phyloP scores from a whole-genome alignment of 2,888 invertebrate species.

The Cordilura impudica region DNA sequence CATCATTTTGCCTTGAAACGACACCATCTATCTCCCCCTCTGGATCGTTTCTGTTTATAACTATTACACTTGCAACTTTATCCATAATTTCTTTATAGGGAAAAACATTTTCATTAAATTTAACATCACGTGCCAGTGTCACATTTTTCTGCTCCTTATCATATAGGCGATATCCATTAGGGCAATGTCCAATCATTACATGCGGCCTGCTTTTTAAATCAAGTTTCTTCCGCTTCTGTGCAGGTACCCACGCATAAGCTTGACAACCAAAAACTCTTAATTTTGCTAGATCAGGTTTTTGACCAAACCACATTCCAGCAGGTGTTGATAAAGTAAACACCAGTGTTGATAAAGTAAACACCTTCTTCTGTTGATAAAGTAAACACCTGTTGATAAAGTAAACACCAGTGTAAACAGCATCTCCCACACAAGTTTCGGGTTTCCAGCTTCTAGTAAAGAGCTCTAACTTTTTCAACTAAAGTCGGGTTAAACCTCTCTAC shows the following conservation, averaged over 20 bases:
- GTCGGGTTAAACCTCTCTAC: conserved; percentile 17
- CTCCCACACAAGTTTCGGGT: conserved; percentile 38
- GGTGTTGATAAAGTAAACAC: too few species aligned
- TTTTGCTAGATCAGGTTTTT: conserved; percentile 52
- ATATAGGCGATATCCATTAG: conserved; percentile 55
- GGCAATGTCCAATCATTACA: conserved; percentile 51
- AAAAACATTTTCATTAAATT: conserved; percentile 19
- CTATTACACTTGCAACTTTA: neutral
- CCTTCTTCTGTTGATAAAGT: conserved; percentile 45
- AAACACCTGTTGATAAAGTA: conserved; percentile 38
- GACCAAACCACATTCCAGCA: conserved; percentile 51
- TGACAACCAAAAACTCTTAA: conserved; percentile 60
- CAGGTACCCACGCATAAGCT: conserved; percentile 61
- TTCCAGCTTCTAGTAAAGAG: conserved; percentile 27
- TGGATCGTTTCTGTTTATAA: neutral
- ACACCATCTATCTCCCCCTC: neutral
- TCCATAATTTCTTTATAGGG: conserved; percentile 14
- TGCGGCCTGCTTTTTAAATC: conserved; percentile 46
- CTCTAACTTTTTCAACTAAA: conserved; percentile 25
- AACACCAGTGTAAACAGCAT: conserved; percentile 11
- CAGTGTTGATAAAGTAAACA: too few species aligned
- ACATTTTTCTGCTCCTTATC: neutral
- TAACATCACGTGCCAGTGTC: neutral
- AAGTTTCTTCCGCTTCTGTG: conserved; percentile 59
- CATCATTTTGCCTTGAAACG: too few species aligned